These are phyloP conservation scores for Girardinus metallicus DNA, from an alignment of 2,797 vertebrate genomes.

Conservation along the genomic window DNA sequence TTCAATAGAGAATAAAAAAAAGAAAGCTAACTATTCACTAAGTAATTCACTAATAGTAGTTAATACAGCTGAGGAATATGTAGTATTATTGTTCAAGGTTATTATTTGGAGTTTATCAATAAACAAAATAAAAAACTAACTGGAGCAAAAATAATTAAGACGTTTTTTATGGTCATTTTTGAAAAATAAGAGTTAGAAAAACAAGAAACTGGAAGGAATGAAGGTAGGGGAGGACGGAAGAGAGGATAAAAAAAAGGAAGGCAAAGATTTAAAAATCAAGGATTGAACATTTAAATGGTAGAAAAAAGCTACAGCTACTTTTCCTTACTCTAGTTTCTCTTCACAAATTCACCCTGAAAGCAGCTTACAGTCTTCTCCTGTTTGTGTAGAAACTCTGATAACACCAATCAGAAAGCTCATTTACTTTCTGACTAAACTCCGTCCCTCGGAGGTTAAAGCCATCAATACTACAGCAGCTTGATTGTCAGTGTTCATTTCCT, in stretches of 20 bases:
- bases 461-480: conserved; percentile 32
- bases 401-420: conserved; percentile 9
- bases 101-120: neutral
- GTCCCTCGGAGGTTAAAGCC: conserved; percentile 23
- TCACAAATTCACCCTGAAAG: neutral
- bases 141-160: no score
- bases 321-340: neutral
- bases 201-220: neutral
- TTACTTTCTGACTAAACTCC: neutral
- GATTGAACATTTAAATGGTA: neutral
- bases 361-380: neutral
- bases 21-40: neutral
- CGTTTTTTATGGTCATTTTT: no score
- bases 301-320: neutral
- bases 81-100: neutral
- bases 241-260: neutral
- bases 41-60: neutral
- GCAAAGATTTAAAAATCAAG: neutral
- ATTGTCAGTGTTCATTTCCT: conserved; percentile 9
- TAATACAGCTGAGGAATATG: neutral
- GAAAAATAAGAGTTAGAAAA: neutral
- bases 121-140: no score
- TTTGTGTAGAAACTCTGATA: neutral
- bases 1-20: neutral
- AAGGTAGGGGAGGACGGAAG: neutral